Evolutionary conservation across 1,140 invertebrate species (phyloP).

Genomic region (Camponotus floridanus): DNA sequence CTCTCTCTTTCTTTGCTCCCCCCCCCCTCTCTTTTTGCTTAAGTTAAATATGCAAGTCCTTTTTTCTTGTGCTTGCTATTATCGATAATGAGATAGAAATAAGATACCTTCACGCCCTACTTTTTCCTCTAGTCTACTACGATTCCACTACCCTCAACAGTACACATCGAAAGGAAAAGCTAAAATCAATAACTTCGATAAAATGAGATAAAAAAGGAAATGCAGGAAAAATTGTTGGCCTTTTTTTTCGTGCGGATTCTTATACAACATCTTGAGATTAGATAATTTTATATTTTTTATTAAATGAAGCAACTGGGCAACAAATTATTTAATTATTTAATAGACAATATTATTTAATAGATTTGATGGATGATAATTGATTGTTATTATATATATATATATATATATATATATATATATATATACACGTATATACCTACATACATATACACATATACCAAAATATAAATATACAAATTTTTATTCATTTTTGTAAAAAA

Average conservation of each 20-base stretch:
- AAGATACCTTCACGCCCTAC: conserved; percentile 24
- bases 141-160: neutral
- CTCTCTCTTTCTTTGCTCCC: neutral
- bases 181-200: conserved; percentile 28
- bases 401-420: too few species aligned
- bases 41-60: conserved; percentile 19
- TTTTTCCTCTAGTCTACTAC: neutral
- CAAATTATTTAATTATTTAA: too few species aligned
- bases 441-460: too few species aligned
- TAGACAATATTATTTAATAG: too few species aligned
- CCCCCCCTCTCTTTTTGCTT: neutral
- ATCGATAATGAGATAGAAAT: conserved; percentile 68
- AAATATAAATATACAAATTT: too few species aligned
- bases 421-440: too few species aligned
- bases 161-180: conserved; percentile 39
- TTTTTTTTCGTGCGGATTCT: neutral
- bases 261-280: neutral
- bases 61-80: conserved; percentile 38
- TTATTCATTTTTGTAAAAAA: too few species aligned
- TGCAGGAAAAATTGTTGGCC: neutral
- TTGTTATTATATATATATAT: too few species aligned
- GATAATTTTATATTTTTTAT: neutral
- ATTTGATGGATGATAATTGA: too few species aligned
- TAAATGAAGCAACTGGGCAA: too few species aligned
- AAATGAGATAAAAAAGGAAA: conserved; percentile 4